phyloP scores from a whole-genome alignment of 2,113 vertebrate species.

The Sinocyclocheilus maitianheensis region DNA sequence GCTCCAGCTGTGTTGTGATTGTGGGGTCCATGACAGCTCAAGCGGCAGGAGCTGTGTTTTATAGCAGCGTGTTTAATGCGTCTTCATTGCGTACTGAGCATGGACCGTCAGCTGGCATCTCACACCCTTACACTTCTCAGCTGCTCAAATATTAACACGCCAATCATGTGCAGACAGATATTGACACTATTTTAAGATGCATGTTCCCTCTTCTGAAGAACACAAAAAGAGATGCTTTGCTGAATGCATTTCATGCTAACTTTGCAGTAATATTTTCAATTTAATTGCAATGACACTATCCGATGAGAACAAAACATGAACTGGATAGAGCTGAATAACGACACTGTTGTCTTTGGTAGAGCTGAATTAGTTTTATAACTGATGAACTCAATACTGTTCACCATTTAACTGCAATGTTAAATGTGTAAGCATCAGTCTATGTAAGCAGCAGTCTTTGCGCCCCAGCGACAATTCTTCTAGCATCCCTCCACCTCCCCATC shows the following conservation, averaged over 20 bases:
- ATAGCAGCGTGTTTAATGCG: background rate
- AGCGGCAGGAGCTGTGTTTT: background rate
- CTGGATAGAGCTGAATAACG: background rate
- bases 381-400: too few species aligned
- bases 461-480: too few species aligned
- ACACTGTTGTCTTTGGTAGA: background rate
- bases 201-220: background rate
- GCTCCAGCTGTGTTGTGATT: background rate
- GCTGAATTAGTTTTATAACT: background rate
- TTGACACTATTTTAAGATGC: background rate
- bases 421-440: too few species aligned
- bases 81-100: background rate
- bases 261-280: background rate
- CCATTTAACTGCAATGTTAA: too few species aligned
- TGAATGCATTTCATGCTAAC: background rate
- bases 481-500: too few species aligned
- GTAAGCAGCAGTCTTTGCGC: too few species aligned
- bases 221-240: background rate
- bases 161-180: background rate
- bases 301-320: background rate
- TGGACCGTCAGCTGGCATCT: background rate
- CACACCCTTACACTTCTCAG: background rate
- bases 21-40: background rate
- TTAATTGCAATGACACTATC: background rate
- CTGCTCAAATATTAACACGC: background rate